phyloP scores from a whole-genome alignment of 2,888 invertebrate species.

The Coenonympha glycerion region DNA sequence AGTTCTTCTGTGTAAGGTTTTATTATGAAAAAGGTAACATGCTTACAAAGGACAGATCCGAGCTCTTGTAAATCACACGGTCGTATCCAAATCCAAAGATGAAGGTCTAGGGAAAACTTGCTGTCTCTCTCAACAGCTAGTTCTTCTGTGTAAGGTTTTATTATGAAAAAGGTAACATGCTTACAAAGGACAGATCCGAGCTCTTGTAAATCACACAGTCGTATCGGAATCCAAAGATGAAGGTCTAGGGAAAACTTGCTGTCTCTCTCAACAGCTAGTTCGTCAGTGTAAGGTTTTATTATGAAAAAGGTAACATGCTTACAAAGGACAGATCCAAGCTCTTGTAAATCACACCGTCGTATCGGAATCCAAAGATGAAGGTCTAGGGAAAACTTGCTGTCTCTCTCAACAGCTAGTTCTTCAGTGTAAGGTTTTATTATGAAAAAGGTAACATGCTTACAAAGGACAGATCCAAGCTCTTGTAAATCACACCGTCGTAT shows the following conservation, averaged over 20 bases:
- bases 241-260: no score
- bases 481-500: slow-evolving; percentile 66
- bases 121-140: no score
- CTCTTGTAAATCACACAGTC: slow-evolving; percentile 68
- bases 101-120: no score
- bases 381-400: no score
- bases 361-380: slow-evolving; percentile 63
- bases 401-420: no score
- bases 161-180: slow-evolving; percentile 25
- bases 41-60: slow-evolving; percentile 62
- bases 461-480: slow-evolving; percentile 62
- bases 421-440: no score
- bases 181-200: slow-evolving; percentile 62
- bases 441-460: slow-evolving; percentile 38
- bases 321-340: slow-evolving; percentile 65
- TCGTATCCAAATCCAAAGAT: slow-evolving; percentile 64
- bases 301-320: slow-evolving; percentile 29
- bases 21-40: background rate
- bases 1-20: no score
- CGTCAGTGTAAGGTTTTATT: no score
- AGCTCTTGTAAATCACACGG: slow-evolving; percentile 66
- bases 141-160: no score
- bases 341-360: slow-evolving; percentile 66
- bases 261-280: no score
- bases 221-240: slow-evolving; percentile 62